Evolutionary conservation across 1,140 invertebrate genomes (phyloP), one percentile per base, ranked within the genome.

Genomic region (Euura lappo): DNA sequence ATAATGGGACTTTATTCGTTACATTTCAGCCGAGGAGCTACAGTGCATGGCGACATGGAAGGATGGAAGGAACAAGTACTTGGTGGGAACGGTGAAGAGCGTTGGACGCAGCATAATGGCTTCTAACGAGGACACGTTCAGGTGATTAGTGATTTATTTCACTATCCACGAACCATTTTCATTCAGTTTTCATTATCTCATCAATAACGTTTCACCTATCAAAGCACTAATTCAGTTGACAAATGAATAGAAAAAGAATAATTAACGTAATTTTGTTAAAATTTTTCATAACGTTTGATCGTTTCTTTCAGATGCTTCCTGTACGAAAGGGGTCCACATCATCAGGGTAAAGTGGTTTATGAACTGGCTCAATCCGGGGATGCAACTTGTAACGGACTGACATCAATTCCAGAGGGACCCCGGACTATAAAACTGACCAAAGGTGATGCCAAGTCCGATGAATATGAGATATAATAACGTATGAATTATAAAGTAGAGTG

Each of bases 11-110:
- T 73, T 45, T 47, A 51, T 64, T 72, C 69, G 68, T 71, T 69
- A 44, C 45, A 69, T 85, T 76, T 85, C 84, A 93, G 92, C 88
- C 11, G 92, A 93, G 76, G 91, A 92, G 78, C 79, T 93, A 68
- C 88, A 91, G 78, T 93, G 92, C 77, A 80, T 93, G 47, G 92
- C 90, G 7, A 86, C 87, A 7, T 93, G 92, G 92, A 93, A 91
- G 79, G 92, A 93, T 70, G 91, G 91, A 0, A 89, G 90, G 6
- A 90, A 89, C 71, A 87, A 88, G 64, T 93, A 91, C 77, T 82
- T 93, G 8, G 89, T 93, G 43, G 89, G 89, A 13, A 89, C 88
- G 44, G 76, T 90, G 45, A 86, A 88, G 65, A 87, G 89, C 78
- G 84, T 81, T 45, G 86, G 88, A 51, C 87, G 88, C 70, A 88